Percentiles rank a stretch among this genome's conserved stretches.
Evolutionary conservation across 1,140 invertebrate genomes (phyloP).

Genomic region (Euwallacea similis): DNA sequence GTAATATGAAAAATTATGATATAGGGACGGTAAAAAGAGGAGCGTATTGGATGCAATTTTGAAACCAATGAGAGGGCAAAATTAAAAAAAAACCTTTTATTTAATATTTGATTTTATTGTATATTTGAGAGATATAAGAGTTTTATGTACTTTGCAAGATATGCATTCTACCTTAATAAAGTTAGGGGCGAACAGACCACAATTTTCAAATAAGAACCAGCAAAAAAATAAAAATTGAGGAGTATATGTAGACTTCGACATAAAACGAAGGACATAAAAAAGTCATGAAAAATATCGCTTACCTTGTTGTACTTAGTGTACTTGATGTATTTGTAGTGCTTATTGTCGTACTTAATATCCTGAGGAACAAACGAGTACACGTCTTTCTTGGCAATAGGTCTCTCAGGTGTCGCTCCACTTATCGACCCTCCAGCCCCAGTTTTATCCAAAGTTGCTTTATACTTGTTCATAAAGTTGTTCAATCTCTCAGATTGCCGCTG

Average conservation of each 20-base stretch:
- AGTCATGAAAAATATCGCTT: slow-evolving; percentile 30
- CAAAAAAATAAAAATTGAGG: too few relatives aligned
- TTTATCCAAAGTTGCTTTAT: slow-evolving; percentile 61
- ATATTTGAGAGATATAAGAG: too few relatives aligned
- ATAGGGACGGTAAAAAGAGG: too few relatives aligned
- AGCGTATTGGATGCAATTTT: too few relatives aligned
- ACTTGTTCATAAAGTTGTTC: slow-evolving; percentile 67
- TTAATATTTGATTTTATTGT: too few relatives aligned
- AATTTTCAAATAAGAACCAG: too few relatives aligned
- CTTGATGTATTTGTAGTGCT: slow-evolving; percentile 79
- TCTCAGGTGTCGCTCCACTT: slow-evolving; percentile 51
- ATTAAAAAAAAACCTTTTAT: too few relatives aligned
- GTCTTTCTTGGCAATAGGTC: slow-evolving; percentile 48
- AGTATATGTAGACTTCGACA: neutral
- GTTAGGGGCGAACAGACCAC: too few relatives aligned
- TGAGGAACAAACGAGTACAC: slow-evolving; percentile 71
- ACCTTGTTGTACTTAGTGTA: slow-evolving; percentile 74
- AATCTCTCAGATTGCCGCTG: slow-evolving; percentile 64
- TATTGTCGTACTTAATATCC: slow-evolving; percentile 79
- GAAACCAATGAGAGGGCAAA: too few relatives aligned
- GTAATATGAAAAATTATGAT: too few relatives aligned
- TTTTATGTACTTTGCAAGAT: too few relatives aligned
- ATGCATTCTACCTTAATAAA: too few relatives aligned
- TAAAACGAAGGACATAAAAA: neutral
- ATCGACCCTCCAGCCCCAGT: slow-evolving; percentile 50